These are phyloP conservation scores for Silurus glanis DNA, from an alignment of 2,113 vertebrate genomes.

Conservation along the genomic window DNA sequence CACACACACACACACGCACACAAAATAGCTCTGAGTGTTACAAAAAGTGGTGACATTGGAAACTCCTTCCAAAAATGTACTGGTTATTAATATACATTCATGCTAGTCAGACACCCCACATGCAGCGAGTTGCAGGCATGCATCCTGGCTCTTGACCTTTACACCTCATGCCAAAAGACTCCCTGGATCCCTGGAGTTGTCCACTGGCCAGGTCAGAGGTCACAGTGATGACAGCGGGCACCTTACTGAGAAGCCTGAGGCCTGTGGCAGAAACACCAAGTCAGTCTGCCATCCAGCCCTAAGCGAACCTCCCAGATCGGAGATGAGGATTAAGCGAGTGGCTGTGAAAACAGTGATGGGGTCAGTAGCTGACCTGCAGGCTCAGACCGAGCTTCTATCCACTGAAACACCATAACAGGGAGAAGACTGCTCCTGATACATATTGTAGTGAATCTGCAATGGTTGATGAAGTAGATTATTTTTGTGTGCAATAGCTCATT, in stretches of 20 bases:
- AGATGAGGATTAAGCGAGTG: constrained; percentile 61
- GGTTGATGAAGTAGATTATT: too few relatives aligned
- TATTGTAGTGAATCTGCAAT: too few relatives aligned
- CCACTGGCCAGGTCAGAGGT: constrained; percentile 68
- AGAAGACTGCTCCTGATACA: constrained; percentile 54
- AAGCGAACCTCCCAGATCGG: constrained; percentile 62
- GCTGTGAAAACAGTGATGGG: constrained; percentile 69
- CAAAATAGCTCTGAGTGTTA: not conserved
- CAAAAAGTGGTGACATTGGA: not conserved
- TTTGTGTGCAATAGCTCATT: too few relatives aligned
- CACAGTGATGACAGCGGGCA: constrained; percentile 74
- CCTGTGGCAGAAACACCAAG: constrained; percentile 66
- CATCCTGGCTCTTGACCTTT: constrained; percentile 63
- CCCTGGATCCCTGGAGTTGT: constrained; percentile 59
- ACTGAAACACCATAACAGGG: constrained; percentile 58
- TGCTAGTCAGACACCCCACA: too few relatives aligned
- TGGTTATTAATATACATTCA: not conserved
- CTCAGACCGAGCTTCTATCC: constrained; percentile 70
- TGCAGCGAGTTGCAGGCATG: constrained; percentile 41
- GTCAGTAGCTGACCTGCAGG: constrained; percentile 63
- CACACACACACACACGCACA: not conserved
- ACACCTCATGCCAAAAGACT: constrained; percentile 55
- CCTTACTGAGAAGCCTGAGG: constrained; percentile 72
- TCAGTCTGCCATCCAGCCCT: constrained; percentile 42
- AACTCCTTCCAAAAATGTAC: not conserved